Evolutionary conservation across 2,797 vertebrate species (phyloP).

Genomic region (Phaenicophaeus curvirostris): DNA sequence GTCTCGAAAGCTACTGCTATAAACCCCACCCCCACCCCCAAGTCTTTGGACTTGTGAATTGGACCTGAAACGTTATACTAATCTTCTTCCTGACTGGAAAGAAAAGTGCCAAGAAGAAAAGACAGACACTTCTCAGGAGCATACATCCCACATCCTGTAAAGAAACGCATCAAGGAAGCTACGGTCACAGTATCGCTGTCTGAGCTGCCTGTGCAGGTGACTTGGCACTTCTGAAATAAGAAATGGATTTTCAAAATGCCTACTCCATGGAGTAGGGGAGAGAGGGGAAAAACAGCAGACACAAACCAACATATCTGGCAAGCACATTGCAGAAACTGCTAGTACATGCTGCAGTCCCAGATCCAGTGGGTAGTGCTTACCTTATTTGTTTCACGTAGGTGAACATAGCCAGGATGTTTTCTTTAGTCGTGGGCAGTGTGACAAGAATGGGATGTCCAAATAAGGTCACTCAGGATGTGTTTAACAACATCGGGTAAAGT

Average conservation of each 20-base stretch:
- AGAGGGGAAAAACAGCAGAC: constrained; percentile 1
- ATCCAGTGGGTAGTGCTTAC: constrained; percentile 61
- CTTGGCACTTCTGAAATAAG: constrained; percentile 18
- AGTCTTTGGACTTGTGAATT: background rate
- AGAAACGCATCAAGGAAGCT: background rate
- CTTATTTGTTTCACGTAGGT: constrained; percentile 69
- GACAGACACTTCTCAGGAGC: constrained; percentile 19
- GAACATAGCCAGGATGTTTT: constrained; percentile 78
- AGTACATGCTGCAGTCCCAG: background rate
- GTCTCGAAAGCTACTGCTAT: background rate
- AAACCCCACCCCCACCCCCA: background rate
- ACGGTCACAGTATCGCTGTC: background rate
- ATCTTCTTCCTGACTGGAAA: background rate
- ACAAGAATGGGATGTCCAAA: constrained; percentile 78
- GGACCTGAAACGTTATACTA: background rate
- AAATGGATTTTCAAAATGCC: constrained; percentile 55
- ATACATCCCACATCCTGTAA: constrained; percentile 18
- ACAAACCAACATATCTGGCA: constrained; percentile 38
- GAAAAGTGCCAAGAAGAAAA: background rate
- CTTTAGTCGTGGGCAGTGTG: constrained; percentile 74
- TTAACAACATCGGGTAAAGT: constrained; percentile 39
- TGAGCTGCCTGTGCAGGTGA: background rate
- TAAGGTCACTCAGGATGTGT: constrained; percentile 71
- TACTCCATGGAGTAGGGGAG: constrained; percentile 15
- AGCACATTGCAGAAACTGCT: constrained; percentile 46